Conservation (phyloP, 2,113 vertebrate genomes). For the Zapus hudsonius region DNA sequence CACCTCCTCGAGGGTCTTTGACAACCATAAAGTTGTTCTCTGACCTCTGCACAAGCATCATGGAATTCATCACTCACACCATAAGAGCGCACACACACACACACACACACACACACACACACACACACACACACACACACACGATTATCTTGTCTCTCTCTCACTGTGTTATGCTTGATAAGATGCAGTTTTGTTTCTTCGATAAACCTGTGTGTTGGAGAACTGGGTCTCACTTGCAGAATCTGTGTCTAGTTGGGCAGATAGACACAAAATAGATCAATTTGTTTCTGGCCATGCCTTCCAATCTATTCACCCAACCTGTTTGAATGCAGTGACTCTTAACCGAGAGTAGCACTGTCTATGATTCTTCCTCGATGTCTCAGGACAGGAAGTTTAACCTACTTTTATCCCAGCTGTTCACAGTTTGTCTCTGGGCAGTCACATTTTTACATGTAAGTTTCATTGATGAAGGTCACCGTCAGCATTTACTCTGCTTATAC, state of each 20-base stretch:
- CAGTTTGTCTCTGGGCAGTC: not conserved
- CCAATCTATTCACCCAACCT: not conserved
- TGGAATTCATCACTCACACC: too few species aligned
- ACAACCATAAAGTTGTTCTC: too few species aligned
- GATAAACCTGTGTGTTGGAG: not conserved
- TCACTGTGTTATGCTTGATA: not conserved
- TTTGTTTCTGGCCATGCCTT: not conserved
- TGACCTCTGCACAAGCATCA: too few species aligned
- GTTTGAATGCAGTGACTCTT: not conserved
- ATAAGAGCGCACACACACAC: too few species aligned
- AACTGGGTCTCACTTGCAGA: constrained; percentile 9
- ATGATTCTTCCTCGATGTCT: not conserved
- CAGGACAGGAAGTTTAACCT: not conserved
- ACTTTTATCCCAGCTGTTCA: constrained; percentile 6
- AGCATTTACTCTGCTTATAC: not conserved
- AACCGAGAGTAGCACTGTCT: not conserved
- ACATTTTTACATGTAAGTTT: not conserved
- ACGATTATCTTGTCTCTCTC: not conserved
- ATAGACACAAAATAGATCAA: not conserved
- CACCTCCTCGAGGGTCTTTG: too few species aligned
- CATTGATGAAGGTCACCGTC: not conserved
- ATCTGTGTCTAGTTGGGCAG: not conserved
- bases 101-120: too few species aligned
- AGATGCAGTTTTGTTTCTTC: not conserved
- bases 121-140: too few species aligned